Evolutionary conservation across 2,888 invertebrate species (phyloP), one percentile per base, ranked within the genome.

Genomic region (Steinernema scapterisci): DNA sequence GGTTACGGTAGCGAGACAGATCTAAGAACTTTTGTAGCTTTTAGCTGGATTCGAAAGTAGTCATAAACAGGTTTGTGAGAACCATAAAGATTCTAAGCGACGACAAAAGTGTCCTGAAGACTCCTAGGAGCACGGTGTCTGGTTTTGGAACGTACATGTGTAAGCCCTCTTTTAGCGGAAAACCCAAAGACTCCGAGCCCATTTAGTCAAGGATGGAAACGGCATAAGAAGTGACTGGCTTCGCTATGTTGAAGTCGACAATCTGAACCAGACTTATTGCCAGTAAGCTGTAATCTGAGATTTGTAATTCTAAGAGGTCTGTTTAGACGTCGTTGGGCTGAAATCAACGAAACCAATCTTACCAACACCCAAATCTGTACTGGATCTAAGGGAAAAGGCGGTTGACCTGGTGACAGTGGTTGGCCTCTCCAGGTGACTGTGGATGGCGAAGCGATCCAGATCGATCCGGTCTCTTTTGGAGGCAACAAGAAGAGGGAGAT

Each of bases 321-420:
- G 3, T 52, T 11, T 23, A 52, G 52, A 23, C n/a, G 21, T 19
- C 52, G 52, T 23, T 52, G 52, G 52, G 52, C 52, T 11, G 21
- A 48, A 16, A 5, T 48, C 48, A 19, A 16, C 7, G 48, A 23
- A 1, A 9, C 9, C 38, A 38, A 3, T 38, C 38, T 3, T 9
- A 52, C 16, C 23, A 21, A 23, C 52, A 52, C 16, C 21, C 52
- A 52, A 23, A 23, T 52, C 21, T 52, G 52, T 23, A 23, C 52
- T 2, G 52, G 52, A 52, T 52, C 52, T 19, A 52, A 23, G 3
- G 21, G 52, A 1, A 52, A 52, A 11, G 52, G 52, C 1, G 6
- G 31, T 25, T 27, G 31, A 38, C 63, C 63, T 5, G 63, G 63
- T 6, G 63, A 63, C 63, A 63, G 63, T 31, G 63, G 63, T 11